phyloP scores from a whole-genome alignment of 2,797 vertebrate genomes.

The Diplodus sargus region DNA sequence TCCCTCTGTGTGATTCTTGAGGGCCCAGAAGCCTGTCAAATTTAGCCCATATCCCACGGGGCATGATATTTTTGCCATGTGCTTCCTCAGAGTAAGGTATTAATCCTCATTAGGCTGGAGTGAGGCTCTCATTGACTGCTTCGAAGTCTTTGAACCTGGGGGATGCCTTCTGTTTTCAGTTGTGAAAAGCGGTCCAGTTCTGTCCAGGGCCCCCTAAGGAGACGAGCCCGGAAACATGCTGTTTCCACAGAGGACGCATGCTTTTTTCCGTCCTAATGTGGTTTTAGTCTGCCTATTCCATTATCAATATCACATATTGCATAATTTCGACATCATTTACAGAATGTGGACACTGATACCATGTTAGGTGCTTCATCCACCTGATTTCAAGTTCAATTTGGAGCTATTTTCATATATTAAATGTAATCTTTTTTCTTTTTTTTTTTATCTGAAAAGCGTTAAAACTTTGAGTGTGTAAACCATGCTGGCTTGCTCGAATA shows the following conservation, averaged over 20 bases:
- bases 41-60: conserved; percentile 77
- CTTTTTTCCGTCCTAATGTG: conserved; percentile 17
- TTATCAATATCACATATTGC: not conserved
- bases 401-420: not conserved
- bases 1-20: conserved; percentile 71
- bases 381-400: not conserved
- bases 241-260: conserved; percentile 23
- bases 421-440: not conserved
- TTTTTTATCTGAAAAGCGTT: not conserved
- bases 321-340: not conserved
- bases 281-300: not conserved
- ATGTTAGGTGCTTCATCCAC: not conserved
- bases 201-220: conserved; percentile 62
- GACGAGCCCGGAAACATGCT: conserved; percentile 28
- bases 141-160: conserved; percentile 73
- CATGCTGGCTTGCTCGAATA: not conserved
- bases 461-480: not conserved
- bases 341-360: not conserved
- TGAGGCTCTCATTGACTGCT: conserved; percentile 81
- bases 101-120: conserved; percentile 86
- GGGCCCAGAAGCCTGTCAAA: conserved; percentile 71
- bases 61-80: conserved; percentile 79
- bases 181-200: conserved; percentile 70
- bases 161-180: conserved; percentile 62
- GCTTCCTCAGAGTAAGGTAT: conserved; percentile 77